Percentiles rank a stretch among this genome's conserved stretches.
Evolutionary conservation across 2,113 vertebrate species (phyloP).

Genomic region (Genyomyrus donnyi): DNA sequence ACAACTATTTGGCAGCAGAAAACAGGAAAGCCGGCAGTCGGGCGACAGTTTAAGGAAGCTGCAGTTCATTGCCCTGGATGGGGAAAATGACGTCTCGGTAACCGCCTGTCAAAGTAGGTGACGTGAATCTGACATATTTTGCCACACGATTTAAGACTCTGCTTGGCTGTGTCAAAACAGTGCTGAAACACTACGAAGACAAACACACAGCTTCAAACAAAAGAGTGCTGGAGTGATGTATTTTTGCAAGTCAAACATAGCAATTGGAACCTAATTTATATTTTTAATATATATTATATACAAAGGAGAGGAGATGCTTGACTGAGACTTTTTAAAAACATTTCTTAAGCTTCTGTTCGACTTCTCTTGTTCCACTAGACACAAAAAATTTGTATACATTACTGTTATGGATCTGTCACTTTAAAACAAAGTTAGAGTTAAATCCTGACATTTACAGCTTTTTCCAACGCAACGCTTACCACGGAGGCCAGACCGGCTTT

Average conservation of each 20-base stretch:
- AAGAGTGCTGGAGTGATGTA: constrained; percentile 8
- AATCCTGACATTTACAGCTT: not conserved
- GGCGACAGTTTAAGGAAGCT: not conserved
- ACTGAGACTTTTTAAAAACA: constrained; percentile 1
- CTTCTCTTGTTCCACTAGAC: constrained; percentile 1
- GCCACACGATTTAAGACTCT: constrained; percentile 13
- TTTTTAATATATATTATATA: constrained; percentile 7
- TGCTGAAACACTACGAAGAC: not conserved
- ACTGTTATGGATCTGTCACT: not conserved
- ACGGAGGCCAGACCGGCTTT: not conserved
- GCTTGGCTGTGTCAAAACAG: constrained; percentile 21
- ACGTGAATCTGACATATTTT: constrained; percentile 25
- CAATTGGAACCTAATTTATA: constrained; percentile 12
- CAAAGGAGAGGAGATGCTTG: not conserved
- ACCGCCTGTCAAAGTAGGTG: constrained; percentile 11
- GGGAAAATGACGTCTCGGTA: not conserved
- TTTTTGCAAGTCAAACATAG: constrained; percentile 10
- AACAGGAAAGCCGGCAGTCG: not conserved
- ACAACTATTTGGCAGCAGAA: constrained; percentile 17
- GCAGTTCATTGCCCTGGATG: not conserved
- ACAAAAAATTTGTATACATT: constrained; percentile 5
- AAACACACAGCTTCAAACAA: not conserved
- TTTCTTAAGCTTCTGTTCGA: not conserved
- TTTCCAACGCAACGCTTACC: not conserved
- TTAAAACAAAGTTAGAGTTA: not conserved